These are phyloP conservation scores for Epinephelus lanceolatus DNA, from an alignment of 2,113 vertebrate species.

Conservation along the genomic window DNA sequence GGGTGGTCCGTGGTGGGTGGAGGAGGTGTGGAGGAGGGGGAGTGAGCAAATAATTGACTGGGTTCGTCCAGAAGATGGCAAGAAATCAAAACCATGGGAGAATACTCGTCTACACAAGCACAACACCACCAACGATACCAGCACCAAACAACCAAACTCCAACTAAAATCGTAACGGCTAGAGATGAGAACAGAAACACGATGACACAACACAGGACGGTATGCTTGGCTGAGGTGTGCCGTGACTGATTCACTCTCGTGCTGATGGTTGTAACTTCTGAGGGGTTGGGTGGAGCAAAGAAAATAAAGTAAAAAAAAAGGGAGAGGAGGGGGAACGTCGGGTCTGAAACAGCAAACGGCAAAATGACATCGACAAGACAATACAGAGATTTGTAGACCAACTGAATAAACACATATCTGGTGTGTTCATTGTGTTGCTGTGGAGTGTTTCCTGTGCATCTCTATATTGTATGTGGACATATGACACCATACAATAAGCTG, in stretches of 20 bases:
- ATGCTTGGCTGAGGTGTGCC: conserved; percentile 68
- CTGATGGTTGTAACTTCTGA: conserved; percentile 73
- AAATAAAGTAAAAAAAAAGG: conserved; percentile 11
- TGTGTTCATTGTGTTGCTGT: conserved; percentile 36
- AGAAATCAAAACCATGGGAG: conserved; percentile 81
- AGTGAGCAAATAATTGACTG: conserved; percentile 74
- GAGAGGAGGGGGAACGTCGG: conserved; percentile 18
- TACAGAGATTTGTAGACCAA: conserved; percentile 66
- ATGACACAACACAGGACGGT: conserved; percentile 74
- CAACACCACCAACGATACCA: conserved; percentile 75
- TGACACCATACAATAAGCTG: background rate
- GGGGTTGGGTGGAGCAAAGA: conserved; percentile 81
- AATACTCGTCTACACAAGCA: conserved; percentile 78
- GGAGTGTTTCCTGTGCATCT: conserved; percentile 4
- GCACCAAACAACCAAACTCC: conserved; percentile 77
- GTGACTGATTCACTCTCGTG: conserved; percentile 72
- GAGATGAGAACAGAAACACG: conserved; percentile 74
- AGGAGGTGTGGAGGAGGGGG: conserved; percentile 53
- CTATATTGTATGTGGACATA: background rate
- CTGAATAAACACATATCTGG: conserved; percentile 27
- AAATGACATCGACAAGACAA: conserved; percentile 78
- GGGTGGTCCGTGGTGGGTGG: conserved; percentile 73
- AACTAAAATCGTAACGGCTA: conserved; percentile 68
- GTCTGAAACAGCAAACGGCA: conserved; percentile 74
- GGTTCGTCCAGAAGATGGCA: conserved; percentile 76